Base-by-base conservation (phyloP, 1,140 invertebrate species). In the Spodoptera litura region DNA sequence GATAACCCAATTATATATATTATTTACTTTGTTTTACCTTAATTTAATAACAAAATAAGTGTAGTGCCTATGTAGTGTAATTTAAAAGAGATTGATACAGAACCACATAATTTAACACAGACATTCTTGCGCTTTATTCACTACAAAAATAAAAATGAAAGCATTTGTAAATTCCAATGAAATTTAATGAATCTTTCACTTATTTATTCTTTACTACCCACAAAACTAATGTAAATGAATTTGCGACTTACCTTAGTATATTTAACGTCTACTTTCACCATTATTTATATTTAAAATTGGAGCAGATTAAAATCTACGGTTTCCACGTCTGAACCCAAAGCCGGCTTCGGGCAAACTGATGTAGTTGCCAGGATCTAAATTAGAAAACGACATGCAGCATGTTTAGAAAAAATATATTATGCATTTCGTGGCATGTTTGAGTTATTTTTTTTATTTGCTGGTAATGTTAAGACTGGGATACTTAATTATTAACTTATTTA, bases 201-300 rank as follows among this genome's bases (percentile, higher is more conserved):
- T 25, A 56, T 44, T 8, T 44, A 38, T 35, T 61, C 12, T 38
- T n/a, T 0, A 38, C 10, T 9, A 20, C 15, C 12, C n/a, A 20
- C 4, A 11, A 38, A 49, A 1, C 20, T 12, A 13, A 20, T 12
- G 4, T 4, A 25, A 44, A 20, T 25, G 4, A 49, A 13, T 70
- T 8, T 10, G 20, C 62, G 38, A 53, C 55, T 59, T 86, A 89
- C 88, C 85, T 88, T 89, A 44, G 85, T 89, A 44, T 89, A 88
- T 83, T 89, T 88, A 0, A 89, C 79, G 71, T 89, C 85, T n/a
- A 89, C 83, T 81, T 87, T 85, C 68, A 87, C 86, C 88, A 89
- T 89, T 31, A 85, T 87, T 72, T 31, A 51, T 5, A 25, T 11
- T 73, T 70, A 59, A 12, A 61, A 51, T 61, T 13, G 5, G 6